A percentile compares a stretch with the other conserved stretches of the same genome.
phyloP scores from a whole-genome alignment of 2,113 vertebrate genomes.

The Mixornis gularis region DNA sequence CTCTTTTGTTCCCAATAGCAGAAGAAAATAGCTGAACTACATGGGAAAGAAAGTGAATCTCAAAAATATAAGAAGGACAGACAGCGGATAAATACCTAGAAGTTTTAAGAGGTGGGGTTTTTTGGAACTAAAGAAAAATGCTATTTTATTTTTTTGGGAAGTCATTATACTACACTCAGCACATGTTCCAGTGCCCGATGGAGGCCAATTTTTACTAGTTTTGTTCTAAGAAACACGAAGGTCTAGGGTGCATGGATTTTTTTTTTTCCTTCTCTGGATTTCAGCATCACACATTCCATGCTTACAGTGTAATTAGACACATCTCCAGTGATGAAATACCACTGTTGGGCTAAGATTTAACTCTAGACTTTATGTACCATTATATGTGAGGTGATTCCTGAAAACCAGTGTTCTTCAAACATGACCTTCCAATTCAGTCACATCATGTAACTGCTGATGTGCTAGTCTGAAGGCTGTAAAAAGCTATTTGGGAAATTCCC shows the following conservation, averaged over 20 bases:
- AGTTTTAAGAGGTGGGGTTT: not conserved
- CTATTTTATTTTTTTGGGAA: not conserved
- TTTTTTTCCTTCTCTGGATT: not conserved
- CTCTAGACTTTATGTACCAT: not conserved
- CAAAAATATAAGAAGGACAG: not conserved
- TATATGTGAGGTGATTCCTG: not conserved
- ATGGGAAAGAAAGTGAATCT: not conserved
- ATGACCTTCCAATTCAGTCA: not conserved
- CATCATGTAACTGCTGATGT: not conserved
- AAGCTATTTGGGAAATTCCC: not conserved
- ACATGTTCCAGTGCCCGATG: rapidly evolving
- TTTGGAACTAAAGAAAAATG: not conserved
- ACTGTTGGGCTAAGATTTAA: not conserved
- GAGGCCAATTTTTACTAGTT: not conserved
- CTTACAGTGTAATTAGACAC: not conserved
- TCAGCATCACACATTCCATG: not conserved
- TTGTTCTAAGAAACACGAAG: not conserved
- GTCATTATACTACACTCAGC: not conserved
- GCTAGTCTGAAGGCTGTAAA: not conserved
- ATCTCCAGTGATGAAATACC: not conserved
- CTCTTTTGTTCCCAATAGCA: not conserved
- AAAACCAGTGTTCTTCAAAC: not conserved
- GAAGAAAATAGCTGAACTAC: not conserved
- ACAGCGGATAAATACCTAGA: not conserved
- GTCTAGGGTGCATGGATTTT: no score